Conservation (phyloP, 2,113 vertebrate genomes). For the Cardinalis cardinalis region DNA sequence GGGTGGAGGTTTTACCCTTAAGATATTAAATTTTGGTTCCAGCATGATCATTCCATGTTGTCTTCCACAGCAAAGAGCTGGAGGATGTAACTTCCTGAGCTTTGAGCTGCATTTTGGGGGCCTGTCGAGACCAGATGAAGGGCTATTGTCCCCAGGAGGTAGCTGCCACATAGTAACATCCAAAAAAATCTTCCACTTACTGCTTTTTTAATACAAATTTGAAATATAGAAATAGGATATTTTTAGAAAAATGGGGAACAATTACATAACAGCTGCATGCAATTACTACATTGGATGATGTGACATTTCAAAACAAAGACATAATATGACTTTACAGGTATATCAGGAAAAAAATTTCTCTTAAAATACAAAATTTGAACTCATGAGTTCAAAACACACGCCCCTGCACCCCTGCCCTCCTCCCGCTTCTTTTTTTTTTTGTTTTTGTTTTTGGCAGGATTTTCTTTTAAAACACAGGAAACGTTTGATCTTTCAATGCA, state of each 20-base stretch:
- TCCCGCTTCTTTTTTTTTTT: rapidly evolving
- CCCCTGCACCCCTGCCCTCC: too few species aligned
- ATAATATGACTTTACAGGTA: neutral
- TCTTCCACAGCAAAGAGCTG: neutral
- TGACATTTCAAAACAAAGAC: neutral
- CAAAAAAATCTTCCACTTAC: neutral
- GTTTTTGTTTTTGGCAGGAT: neutral
- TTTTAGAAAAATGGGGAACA: neutral
- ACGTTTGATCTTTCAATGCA: neutral
- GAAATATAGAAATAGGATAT: neutral
- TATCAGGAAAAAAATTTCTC: neutral
- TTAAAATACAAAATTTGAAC: neutral
- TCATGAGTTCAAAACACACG: neutral
- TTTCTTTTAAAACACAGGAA: neutral
- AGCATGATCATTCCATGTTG: rapidly evolving
- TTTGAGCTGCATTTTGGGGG: neutral
- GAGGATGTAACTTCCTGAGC: neutral
- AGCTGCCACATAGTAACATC: neutral
- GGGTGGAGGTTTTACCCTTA: neutral
- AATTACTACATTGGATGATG: neutral
- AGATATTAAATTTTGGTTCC: neutral
- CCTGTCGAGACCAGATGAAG: neutral
- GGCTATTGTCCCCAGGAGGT: neutral
- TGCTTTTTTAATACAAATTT: neutral
- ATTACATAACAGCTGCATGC: neutral